Base-by-base conservation (phyloP, 2,113 vertebrate species). In the Addax nasomaculatus region DNA sequence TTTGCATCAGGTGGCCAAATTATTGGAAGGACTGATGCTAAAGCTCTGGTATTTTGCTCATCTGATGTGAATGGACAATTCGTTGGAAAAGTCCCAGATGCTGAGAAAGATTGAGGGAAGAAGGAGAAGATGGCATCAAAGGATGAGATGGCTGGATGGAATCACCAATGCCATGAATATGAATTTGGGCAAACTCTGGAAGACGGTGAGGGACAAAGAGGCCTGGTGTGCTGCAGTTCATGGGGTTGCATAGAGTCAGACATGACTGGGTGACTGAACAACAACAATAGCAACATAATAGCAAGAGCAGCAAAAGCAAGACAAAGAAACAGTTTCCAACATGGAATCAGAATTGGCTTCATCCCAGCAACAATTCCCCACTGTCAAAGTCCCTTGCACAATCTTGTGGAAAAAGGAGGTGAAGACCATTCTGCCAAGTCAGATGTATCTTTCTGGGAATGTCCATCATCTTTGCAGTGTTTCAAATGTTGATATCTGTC, bases 161-260 rank as follows among this genome's bases (percentile, higher is more conserved):
- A 67, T 67, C 16, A n/a, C 4, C 16, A n/a, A 67, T n/a, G 16
- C 16, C 62, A n/a, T 67, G 62, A n/a, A 67, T 19, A 67, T 67
- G 62, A 67, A 19, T 67, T 67, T 19, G 8, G 16, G 33, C 8
- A 67, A 67, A n/a, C 16, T 67, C 62, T 67, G 7, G 7, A 16
- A 67, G 33, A 67, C 19, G 33, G 8, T 67, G 33, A 67, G 4
- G 16, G 7, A 67, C 62, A 67, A 67, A n/a, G 62, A 67, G 33
- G 33, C 33, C 16, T 67, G 62, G 3, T 67, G 33, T n/a, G 33
- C 33, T 67, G 62, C 4, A 67, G 62, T 67, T n/a, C 62, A 67
- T 19, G 16, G 33, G 62, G 33, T n/a, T 7, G 0, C 62, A 67
- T n/a, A n/a, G 33, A 67, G 62, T 67, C 4, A 9, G 7, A n/a